These are phyloP conservation scores for Metallyticus violacea DNA, from an alignment of 2,888 invertebrate genomes.

Conservation along the genomic window DNA sequence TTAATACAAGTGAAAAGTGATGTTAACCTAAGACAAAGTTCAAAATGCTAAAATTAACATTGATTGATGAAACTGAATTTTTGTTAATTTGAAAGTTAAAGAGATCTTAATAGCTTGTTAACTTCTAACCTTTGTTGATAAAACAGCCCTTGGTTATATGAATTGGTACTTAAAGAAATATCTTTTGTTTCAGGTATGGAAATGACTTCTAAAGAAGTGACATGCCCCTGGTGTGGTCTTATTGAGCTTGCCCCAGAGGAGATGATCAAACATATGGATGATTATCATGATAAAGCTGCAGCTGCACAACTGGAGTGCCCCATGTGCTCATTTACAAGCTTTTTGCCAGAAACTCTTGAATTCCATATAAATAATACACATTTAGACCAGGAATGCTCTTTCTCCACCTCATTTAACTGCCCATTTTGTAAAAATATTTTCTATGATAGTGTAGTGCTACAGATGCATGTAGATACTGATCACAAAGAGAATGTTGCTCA, in stretches of 20 bases:
- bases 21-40: no score
- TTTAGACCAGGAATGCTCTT: background rate
- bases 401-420: background rate
- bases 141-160: no score
- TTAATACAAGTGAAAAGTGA: no score
- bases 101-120: no score
- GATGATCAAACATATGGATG: background rate
- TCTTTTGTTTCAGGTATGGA: background rate
- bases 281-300: background rate
- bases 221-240: background rate
- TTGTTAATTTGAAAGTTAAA: no score
- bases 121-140: no score
- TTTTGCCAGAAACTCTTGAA: background rate
- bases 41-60: no score
- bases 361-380: background rate
- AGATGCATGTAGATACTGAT: background rate
- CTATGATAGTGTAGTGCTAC: background rate
- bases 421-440: background rate
- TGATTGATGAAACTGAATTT: no score
- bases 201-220: background rate
- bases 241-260: background rate
- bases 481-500: background rate
- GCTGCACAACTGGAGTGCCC: background rate
- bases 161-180: no score
- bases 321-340: background rate